A percentile compares a stretch with the other conserved stretches of the same genome.
Evolutionary conservation across 2,113 vertebrate genomes (phyloP).

Genomic region (Petromus typicus): DNA sequence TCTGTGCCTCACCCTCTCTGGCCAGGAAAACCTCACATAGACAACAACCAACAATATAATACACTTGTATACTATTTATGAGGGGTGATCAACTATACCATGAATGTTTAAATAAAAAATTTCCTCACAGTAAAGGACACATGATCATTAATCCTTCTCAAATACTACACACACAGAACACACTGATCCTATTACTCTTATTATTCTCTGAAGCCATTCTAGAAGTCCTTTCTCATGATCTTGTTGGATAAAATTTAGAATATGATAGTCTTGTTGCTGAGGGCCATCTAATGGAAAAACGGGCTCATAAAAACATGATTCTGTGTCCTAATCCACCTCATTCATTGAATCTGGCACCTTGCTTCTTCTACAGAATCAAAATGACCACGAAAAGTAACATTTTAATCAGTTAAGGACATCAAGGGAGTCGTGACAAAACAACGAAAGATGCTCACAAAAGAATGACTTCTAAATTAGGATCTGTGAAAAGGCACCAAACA

Average conservation of each 20-base stretch:
- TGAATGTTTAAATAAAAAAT: background rate
- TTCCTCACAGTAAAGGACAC: background rate
- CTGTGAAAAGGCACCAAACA: background rate
- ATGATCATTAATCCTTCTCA: background rate
- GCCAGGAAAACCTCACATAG: too few relatives aligned
- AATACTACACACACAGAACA: background rate
- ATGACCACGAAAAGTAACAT: background rate
- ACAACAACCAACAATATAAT: too few relatives aligned
- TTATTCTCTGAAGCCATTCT: background rate
- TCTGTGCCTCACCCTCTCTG: too few relatives aligned
- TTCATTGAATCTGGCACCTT: background rate
- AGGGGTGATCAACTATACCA: background rate
- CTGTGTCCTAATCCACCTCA: background rate
- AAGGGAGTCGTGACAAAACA: background rate
- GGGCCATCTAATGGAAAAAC: background rate
- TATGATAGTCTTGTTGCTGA: background rate
- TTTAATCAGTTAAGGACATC: background rate
- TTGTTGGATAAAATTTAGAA: background rate
- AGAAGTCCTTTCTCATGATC: background rate
- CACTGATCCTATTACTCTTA: background rate
- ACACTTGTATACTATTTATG: constrained; percentile 26
- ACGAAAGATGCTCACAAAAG: background rate
- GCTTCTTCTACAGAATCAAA: background rate
- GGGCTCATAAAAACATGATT: background rate
- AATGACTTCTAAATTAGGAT: background rate